Evolutionary conservation across 2,888 invertebrate genomes (phyloP).

Genomic region (Asteroscopus sphinx): DNA sequence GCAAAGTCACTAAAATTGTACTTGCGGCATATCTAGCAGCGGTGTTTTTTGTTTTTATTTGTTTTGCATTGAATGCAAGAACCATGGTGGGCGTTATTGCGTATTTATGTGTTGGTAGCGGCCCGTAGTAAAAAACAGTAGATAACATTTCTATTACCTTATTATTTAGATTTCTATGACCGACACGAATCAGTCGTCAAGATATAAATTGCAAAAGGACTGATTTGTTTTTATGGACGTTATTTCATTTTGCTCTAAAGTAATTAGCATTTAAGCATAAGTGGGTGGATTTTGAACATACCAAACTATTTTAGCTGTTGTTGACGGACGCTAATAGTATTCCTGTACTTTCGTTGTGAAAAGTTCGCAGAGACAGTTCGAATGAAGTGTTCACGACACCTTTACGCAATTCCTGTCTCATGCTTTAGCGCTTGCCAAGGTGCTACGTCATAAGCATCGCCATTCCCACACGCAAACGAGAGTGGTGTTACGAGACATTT

Average conservation of each 20-base stretch:
- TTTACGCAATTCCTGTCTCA: slow-evolving; percentile 87
- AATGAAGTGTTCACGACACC: slow-evolving; percentile 84
- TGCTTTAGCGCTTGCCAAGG: slow-evolving; percentile 82
- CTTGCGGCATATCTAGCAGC: too few relatives aligned
- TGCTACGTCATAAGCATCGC: slow-evolving; percentile 78
- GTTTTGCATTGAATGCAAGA: too few relatives aligned
- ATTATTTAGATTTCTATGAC: too few relatives aligned
- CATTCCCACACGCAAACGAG: slow-evolving; percentile 72
- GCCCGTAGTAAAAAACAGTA: too few relatives aligned
- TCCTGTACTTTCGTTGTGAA: slow-evolving; percentile 81
- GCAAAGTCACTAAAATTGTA: too few relatives aligned
- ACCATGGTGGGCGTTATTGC: too few relatives aligned
- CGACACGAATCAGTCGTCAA: background rate
- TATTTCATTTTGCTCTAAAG: slow-evolving; percentile 20
- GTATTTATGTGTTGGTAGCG: too few relatives aligned
- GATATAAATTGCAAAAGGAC: background rate
- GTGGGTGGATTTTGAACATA: slow-evolving; percentile 68
- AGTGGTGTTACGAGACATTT: slow-evolving; percentile 69
- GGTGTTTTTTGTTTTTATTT: too few relatives aligned
- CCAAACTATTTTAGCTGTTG: slow-evolving; percentile 72
- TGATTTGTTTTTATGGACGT: slow-evolving; percentile 6
- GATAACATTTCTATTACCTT: too few relatives aligned
- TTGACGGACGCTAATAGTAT: slow-evolving; percentile 82
- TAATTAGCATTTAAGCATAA: slow-evolving; percentile 53
- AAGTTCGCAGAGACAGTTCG: slow-evolving; percentile 77